Evolutionary conservation across 2,888 invertebrate species (phyloP), one percentile per base, ranked within the genome.

Genomic region (Nemoura dubitans): DNA sequence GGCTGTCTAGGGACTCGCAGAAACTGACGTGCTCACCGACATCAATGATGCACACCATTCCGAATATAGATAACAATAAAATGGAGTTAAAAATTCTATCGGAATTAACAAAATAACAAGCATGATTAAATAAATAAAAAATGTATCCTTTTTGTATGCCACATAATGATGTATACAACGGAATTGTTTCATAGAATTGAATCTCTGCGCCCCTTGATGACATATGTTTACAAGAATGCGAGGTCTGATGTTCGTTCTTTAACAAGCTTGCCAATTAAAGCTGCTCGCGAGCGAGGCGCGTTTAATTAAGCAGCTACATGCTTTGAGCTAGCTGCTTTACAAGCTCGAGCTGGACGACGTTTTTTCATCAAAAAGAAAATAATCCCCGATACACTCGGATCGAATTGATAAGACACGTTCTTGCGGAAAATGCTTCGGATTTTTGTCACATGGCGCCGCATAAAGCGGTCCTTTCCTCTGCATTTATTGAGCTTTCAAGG

Each of bases 231-330:
- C 36, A 36, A 10, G 36, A 10, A 36, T 36, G 10, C 36, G 36
- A 59, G 21, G 14, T 21, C 21, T 59, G 59, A 16, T 21, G 21
- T 59, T 59, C 59, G 3, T 59, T 59, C 21, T 14, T 10, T 59
- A 21, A 59, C 59, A 59, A 59, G 59, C 59, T 21, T 59, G 59
- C 59, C 59, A 59, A 59, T 59, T 59, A 59, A 59, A 59, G 59
- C 21, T 59, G 59, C 36, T 36, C 10, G 36, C 36, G 36, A 3
- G 3, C 59, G 59, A 10, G 21, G 21, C 59, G 10, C 14, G 59
- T 59, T 59, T 59, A 59, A 59, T 59, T 59, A 59, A 59, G 59
- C 59, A 59, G 36, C 59, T 59, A 16, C 59, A 59, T 36, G 59
- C 21, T 59, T 59, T 59, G 59, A 10, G 59, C 21, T 1, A 3